Evolutionary conservation across 2,797 vertebrate genomes (phyloP).

Genomic region (Ptychadena robeensis): DNA sequence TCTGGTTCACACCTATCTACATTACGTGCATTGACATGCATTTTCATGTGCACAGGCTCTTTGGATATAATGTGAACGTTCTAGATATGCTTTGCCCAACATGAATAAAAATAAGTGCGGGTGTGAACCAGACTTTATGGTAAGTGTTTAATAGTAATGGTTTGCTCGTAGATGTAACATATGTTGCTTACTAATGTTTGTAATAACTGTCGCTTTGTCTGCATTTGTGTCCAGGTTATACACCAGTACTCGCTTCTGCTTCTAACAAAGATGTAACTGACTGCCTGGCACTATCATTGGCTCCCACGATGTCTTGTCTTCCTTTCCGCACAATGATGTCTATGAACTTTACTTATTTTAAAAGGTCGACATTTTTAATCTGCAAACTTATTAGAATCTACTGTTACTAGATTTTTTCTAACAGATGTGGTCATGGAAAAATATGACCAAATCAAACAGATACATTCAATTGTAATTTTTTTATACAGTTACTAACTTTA

Average conservation of each 20-base stretch:
- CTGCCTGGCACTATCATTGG: slow-evolving; percentile 99
- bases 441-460: too few relatives aligned
- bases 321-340: slow-evolving; percentile 92
- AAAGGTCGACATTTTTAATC: slow-evolving; percentile 79
- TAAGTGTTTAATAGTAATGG: too few relatives aligned
- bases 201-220: slow-evolving; percentile 82
- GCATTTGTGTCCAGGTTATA: slow-evolving; percentile 92
- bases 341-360: slow-evolving; percentile 88
- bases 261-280: slow-evolving; percentile 97
- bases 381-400: slow-evolving; percentile 73
- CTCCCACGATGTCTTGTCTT: slow-evolving; percentile 99
- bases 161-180: slow-evolving; percentile 49
- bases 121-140: too few relatives aligned
- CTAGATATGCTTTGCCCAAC: too few relatives aligned
- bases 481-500: slow-evolving; percentile 32
- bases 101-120: too few relatives aligned
- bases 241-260: slow-evolving; percentile 97
- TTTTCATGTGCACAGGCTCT: too few relatives aligned
- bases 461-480: slow-evolving; percentile 73
- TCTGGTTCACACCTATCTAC: too few relatives aligned
- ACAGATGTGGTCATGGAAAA: slow-evolving; percentile 93
- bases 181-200: slow-evolving; percentile 65
- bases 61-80: too few relatives aligned
- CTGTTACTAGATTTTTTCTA: slow-evolving; percentile 74
- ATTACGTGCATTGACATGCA: too few relatives aligned